phyloP scores from a whole-genome alignment of 2,797 vertebrate species.

The Allobates femoralis region DNA sequence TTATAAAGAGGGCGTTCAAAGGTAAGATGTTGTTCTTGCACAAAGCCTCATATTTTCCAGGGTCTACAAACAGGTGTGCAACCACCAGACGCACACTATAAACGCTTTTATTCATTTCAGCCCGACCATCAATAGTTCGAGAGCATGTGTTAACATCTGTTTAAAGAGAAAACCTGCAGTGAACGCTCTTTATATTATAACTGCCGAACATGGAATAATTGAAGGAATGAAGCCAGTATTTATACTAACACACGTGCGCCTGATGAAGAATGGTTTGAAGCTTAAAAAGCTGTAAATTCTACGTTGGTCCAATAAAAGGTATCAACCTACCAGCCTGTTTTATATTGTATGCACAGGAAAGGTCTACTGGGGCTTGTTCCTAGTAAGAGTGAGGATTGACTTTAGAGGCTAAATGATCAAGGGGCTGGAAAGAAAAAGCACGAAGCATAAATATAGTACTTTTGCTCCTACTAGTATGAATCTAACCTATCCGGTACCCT shows the following conservation, averaged over 20 bases:
- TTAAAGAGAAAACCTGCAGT: constrained; percentile 34
- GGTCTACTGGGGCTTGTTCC: constrained; percentile 33
- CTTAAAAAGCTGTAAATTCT: constrained; percentile 51
- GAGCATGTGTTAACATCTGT: constrained; percentile 50
- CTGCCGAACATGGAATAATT: constrained; percentile 47
- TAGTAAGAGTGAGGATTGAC: constrained; percentile 29
- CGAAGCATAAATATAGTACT: too few relatives aligned
- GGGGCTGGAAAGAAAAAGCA: constrained; percentile 2
- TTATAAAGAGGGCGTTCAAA: constrained; percentile 39
- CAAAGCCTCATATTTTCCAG: constrained; percentile 46
- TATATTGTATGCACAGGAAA: constrained; percentile 37
- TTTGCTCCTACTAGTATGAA: background rate
- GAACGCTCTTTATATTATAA: constrained; percentile 49
- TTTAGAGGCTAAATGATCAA: constrained; percentile 26
- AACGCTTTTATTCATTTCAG: constrained; percentile 40
- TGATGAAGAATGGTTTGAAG: constrained; percentile 55
- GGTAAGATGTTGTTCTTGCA: constrained; percentile 39
- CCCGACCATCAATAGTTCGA: constrained; percentile 43
- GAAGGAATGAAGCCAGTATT: constrained; percentile 53
- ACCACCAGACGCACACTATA: constrained; percentile 29
- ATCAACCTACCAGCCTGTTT: constrained; percentile 53
- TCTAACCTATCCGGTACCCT: background rate
- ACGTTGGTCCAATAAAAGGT: constrained; percentile 52
- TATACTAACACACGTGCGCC: constrained; percentile 51
- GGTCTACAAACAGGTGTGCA: constrained; percentile 46